These are phyloP conservation scores for Acinonyx jubatus DNA, from an alignment of 2,113 vertebrate genomes.

Conservation along the genomic window DNA sequence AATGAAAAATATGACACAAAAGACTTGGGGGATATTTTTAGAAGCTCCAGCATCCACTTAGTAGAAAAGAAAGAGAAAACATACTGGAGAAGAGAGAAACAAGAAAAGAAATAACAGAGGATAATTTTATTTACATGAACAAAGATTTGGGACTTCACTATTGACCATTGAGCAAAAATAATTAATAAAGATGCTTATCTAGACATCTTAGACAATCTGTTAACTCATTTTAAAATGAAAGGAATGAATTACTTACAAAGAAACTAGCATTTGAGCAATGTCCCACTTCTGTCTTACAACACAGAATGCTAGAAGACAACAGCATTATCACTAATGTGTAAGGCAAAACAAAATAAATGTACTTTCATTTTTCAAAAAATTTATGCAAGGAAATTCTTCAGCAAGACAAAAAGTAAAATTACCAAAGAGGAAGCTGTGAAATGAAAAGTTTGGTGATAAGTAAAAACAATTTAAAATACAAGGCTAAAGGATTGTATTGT, in stretches of 20 bases:
- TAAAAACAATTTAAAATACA: not conserved
- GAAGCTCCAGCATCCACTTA: not conserved
- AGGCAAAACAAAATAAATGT: not conserved
- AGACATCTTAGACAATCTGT: not conserved
- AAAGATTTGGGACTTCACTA: not conserved
- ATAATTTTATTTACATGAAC: not conserved
- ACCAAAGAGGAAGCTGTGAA: not conserved
- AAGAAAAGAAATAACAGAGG: not conserved
- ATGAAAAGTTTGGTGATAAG: not conserved
- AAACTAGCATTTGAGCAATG: not conserved
- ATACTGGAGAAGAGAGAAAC: not conserved
- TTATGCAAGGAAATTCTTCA: not conserved
- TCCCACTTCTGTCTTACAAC: not conserved
- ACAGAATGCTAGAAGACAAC: not conserved
- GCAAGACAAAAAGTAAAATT: not conserved
- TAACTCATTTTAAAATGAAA: not conserved
- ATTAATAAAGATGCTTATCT: not conserved
- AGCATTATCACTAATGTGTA: not conserved
- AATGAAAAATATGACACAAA: not conserved
- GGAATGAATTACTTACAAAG: not conserved
- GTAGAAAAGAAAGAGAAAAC: not conserved
- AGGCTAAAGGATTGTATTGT: not conserved
- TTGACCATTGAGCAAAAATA: not conserved
- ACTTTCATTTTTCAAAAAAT: not conserved
- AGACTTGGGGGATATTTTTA: not conserved